Evolutionary conservation across 2,888 invertebrate species (phyloP), one percentile per base, ranked within the genome.

Genomic region (Gastrophysa polygoni): DNA sequence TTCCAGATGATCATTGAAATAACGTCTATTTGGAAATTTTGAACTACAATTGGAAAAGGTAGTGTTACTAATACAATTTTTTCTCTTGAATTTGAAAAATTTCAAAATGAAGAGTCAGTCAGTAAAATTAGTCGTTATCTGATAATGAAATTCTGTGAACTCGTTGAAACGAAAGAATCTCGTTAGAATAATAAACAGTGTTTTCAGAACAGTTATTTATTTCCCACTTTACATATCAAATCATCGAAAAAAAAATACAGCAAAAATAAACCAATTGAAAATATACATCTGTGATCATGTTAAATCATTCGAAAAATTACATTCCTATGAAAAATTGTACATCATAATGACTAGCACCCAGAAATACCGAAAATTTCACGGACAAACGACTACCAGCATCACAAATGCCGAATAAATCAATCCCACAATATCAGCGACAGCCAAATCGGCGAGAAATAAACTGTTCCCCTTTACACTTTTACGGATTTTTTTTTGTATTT

Each of bases 401-500:
- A 58, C 64, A 59, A 64, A 61, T 57, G 50, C 28, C 24, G 16
- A 58, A 57, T 64, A 62, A 57, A 63, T 32, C 56, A 49, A 54
- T 56, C 59, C 63, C 61, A 47, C 44, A 59, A 63, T 38, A 54
- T 18, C 48, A 51, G 55, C 56, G 38, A 56, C 55, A 51, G 61
- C 56, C 61, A 56, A 69, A 68, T 66, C 68, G 61, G 61, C 61
- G 74, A 75, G 74, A 75, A 76, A 77, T 71, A 75, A 73, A 71
- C 75, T 74, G 77, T 76, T 75, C 76, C 70, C 63, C 72, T 77
- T 77, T 73, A 68, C 47, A 66, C 64, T 80, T 81, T 81, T 79
- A 73, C 79, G 73, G 73, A 78, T 80, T 81, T 81, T 81, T 81
- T 80, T 73, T 68, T 71, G 68, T 73, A 73, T 75, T 75, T 68